phyloP scores from a whole-genome alignment of 2,888 invertebrate species.

The Ophion ellenae region DNA sequence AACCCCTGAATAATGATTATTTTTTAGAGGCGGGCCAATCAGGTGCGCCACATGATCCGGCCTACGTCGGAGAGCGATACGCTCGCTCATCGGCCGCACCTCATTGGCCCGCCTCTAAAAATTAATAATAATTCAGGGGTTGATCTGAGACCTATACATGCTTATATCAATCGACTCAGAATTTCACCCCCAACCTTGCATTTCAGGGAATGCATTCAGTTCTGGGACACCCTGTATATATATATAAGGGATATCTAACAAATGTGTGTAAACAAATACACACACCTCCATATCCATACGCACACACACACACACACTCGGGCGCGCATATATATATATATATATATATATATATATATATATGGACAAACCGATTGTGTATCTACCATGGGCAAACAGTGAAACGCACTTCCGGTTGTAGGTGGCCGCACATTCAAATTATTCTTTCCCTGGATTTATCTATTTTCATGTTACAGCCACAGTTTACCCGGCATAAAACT shows the following conservation, averaged over 20 bases:
- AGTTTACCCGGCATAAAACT: slow-evolving; percentile 31
- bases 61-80: too few species aligned
- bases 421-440: slow-evolving; percentile 49
- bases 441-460: slow-evolving; percentile 54
- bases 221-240: not conserved
- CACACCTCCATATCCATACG: not conserved
- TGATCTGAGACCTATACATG: too few species aligned
- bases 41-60: too few species aligned
- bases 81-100: too few species aligned
- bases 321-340: not conserved
- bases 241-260: not conserved
- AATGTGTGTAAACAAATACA: not conserved
- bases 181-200: too few species aligned
- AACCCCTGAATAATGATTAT: too few species aligned
- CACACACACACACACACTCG: too few species aligned
- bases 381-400: slow-evolving; percentile 51
- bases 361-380: not conserved
- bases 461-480: slow-evolving; percentile 55
- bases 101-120: too few species aligned
- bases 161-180: too few species aligned
- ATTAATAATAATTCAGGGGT: too few species aligned
- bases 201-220: too few species aligned
- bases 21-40: too few species aligned
- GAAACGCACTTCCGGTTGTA: slow-evolving; percentile 61
- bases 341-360: not conserved